Base-by-base conservation (phyloP, 2,888 invertebrate genomes). In the Callosobruchus maculatus region DNA sequence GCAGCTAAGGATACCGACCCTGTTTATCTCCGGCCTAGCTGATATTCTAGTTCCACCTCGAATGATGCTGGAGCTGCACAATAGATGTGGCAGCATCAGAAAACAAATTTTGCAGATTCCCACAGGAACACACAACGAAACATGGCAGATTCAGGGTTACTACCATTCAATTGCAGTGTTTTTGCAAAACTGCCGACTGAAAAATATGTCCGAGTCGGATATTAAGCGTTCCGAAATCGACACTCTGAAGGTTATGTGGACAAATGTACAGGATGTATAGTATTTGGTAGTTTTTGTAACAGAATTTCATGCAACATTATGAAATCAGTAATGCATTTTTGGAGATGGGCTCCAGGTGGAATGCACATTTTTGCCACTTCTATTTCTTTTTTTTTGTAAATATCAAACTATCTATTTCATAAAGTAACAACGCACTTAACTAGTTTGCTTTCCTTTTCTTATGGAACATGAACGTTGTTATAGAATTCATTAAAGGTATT, bases 41-140 rank as follows among this genome's bases (percentile, higher is more conserved):
- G 98, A 98, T 86, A 91, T 92, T 20, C 88, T 98, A 73, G 96
- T 98, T 49, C 98, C 98, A 71, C 96, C 97, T 0, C 88, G 90
- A 72, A 98, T 98, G 97, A 96, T 96, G 91, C 90, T 92, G 77
- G 92, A 93, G 75, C 89, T 98, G 72, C 94, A 93, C 84, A 89
- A 91, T 80, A 88, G 91, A 70, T 96, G 96, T 84, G 91, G 91
- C 49, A 94, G 96, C 77, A 86, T 90, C 22, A 89, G 91, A 80
- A 97, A 97, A 87, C 92, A 93, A 79, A 87, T 97, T 70, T 88
- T 93, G 22, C 92, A 93, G 82, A 91, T 97, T 86, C 91, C 92
- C 0, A 91, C 92, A 21, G 98, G 98, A 0, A 95, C 95, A 0
- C 98, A 98, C 86, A 97, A 98, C 83, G 97, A 98, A 86, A 98